Base-by-base conservation (phyloP, 2,113 vertebrate species). In the Pseudopipra pipra region DNA sequence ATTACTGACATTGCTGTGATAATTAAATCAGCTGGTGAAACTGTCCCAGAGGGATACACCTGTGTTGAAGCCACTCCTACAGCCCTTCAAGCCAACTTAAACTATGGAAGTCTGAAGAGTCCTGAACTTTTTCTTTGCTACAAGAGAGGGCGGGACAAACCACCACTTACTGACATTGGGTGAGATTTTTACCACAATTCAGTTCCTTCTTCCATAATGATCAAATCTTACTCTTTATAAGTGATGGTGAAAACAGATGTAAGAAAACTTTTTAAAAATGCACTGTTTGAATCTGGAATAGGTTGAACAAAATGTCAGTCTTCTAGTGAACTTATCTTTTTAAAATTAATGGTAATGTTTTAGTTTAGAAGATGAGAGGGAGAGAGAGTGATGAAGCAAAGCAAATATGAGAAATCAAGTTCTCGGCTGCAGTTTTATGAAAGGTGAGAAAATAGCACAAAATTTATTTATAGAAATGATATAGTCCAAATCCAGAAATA, bases 31-130 rank as follows among this genome's bases (percentile, higher is more conserved):
- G 98, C 98, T 19, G 99, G 99, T 39, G 99, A 99, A 96, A 97
- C 98, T 1, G 99, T 99, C 39, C 99, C 99, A 7, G 99, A 99
- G 96, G 99, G 99, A 52, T 99, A 99, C 65, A 99, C 99, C 12
- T 99, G 99, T 94, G 98, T 99, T 46, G 99, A 99, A 97, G 97
- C 95, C 94, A 99, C 99, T 31, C 98, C 98, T 90, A 98, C 98
- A 68, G 98, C 98, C 52, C 99, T 99, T 93, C 99, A 98, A 41
- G 99, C 99, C 93, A 99, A 99, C 96, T 98, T 99, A 78, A 99
- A 99, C 95, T 99, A 99, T 90, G 99, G 99, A 96, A 99, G 99
- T 93, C 97, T 99, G 5, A 99, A 99, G 98, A 99, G 99, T 94
- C 99, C 99, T 37, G 99, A 99, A 96, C 98, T 99, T 87, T 99